Evolutionary conservation across 2,113 vertebrate species (phyloP), one percentile per base, ranked within the genome.

Genomic region (Kobus ellipsiprymnus): DNA sequence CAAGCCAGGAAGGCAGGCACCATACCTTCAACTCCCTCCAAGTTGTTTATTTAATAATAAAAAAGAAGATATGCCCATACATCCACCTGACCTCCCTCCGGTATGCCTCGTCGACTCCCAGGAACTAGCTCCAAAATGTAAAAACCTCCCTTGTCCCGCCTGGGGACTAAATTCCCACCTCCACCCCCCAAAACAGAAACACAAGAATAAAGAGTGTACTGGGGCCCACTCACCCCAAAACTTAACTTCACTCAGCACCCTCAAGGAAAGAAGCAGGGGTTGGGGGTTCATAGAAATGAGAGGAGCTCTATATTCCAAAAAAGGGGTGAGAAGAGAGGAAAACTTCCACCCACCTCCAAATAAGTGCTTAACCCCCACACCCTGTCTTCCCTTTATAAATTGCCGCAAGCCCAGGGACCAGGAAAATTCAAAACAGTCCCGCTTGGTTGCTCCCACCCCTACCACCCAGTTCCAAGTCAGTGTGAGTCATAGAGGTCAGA

Each of bases 31-130:
- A 82, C 60, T 91, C 95, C 91, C 84, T 96, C 93, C 46, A 60
- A 60, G 48, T 54, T 78, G 67, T 97, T 98, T 97, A 97, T 98
- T 98, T 93, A 97, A 91, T 44, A 97, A 94, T 97, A 94, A 98
- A 97, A 98, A 98, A 96, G 67, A 93, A 92, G 30, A 77, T 25
- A 67, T 1, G 23, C 95, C 88, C 82, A 91, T 64, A 81, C 71
- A 67, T 48, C 86, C 57, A 84, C 80, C 48, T 89, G 19, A 55
- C 60, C 62, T 91, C 87, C 83, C 52, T 82, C 93, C 2, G 46
- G 89, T 16, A 44, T 25, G 62, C 57, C 67, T 81, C 84, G 36
- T 64, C 40, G 40, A 54, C 11, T 71, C 80, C 94, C 21, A 40
- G 21, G 55, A 74, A 87, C 77, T 48, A 92, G 30, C 48, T 90